Base-by-base conservation (phyloP, 2,888 invertebrate species). In the Apodemia mormo region DNA sequence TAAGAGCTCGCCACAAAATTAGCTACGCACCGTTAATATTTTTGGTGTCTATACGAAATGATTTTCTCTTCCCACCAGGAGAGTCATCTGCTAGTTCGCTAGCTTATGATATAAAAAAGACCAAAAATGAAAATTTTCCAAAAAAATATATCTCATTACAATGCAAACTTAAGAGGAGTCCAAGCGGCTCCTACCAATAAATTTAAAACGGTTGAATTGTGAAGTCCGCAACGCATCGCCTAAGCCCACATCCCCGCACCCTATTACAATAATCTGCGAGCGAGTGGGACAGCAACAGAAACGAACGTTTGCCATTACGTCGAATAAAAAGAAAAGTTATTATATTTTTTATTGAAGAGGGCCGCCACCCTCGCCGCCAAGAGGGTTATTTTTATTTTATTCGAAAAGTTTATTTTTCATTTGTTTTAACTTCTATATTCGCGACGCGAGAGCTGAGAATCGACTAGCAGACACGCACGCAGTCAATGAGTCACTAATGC, bases 321-420 rank as follows among this genome's bases (percentile, higher is more conserved):
- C 89, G 90, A 91, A 92, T 91, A 91, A 92, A 92, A 92, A 92
- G 92, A 92, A 92, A 92, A 92, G 93, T 92, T 92, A 93, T 93
- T 92, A 92, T 93, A 93, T 92, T 92, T 92, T 92, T 92, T 91
- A 89, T 92, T 89, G 89, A 89, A 88, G 89, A 85, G 92, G 90
- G 90, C 89, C 83, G 88, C 91, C 90, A 89, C 91, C 91, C 92
- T 88, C 89, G 84, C 89, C 87, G 86, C 88, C 89, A 88, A 88
- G 90, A 90, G 92, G 93, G 92, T 92, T 92, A 92, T 91, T 92
- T 93, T 93, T 92, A 92, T 92, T 92, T 92, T 92, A 92, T 92
- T 92, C 88, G 90, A 90, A 92, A 92, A 93, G 90, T 92, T 92
- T 90, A 92, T 90, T 91, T 91, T 90, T 85, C 92, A 90, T 92